Evolutionary conservation across 2,797 vertebrate genomes (phyloP).

Genomic region (Microchirus variegatus): DNA sequence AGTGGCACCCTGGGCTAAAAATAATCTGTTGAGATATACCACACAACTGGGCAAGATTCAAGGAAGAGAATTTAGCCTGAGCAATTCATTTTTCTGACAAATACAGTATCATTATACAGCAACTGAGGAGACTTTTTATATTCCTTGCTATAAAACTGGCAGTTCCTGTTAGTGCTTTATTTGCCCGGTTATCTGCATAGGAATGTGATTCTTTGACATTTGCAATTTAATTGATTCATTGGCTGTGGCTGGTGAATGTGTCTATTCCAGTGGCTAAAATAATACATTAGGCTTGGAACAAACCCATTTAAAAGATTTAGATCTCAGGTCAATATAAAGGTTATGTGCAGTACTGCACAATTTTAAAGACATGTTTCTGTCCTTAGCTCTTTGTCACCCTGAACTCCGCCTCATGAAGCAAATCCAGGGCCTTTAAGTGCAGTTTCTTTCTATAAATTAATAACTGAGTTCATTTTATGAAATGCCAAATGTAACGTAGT

Average conservation of each 20-base stretch:
- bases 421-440: too few relatives aligned
- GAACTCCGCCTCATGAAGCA: too few relatives aligned
- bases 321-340: too few relatives aligned
- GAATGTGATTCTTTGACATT: neutral
- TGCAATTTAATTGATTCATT: neutral
- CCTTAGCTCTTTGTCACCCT: too few relatives aligned
- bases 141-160: conserved; percentile 17
- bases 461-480: too few relatives aligned
- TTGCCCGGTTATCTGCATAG: neutral
- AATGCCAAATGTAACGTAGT: too few relatives aligned
- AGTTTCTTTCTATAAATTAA: too few relatives aligned
- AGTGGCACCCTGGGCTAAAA: conserved; percentile 67
- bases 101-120: conserved; percentile 8
- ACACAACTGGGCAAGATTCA: conserved; percentile 48
- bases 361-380: too few relatives aligned
- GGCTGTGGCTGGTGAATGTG: neutral
- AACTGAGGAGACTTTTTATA: conserved; percentile 25
- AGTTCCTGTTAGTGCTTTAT: neutral
- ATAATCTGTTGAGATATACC: conserved; percentile 62
- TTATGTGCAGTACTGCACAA: too few relatives aligned
- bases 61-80: conserved; percentile 24
- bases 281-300: too few relatives aligned
- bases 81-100: conserved; percentile 32
- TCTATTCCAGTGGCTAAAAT: neutral
- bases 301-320: too few relatives aligned